Conservation (phyloP, 2,113 vertebrate species). For the Vulpes vulpes region DNA sequence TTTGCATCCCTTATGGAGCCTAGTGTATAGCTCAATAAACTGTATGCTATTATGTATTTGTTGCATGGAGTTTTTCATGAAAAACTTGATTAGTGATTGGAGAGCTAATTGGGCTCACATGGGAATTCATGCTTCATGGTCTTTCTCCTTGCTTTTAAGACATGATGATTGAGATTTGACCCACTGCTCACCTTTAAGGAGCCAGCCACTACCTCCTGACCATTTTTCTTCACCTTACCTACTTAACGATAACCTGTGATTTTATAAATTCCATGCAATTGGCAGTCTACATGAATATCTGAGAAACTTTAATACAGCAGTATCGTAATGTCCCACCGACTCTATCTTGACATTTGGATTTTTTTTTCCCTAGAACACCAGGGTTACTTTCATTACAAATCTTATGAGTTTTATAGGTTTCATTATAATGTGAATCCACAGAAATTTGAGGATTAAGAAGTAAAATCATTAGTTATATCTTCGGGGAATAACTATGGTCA, state of each 20-base stretch:
- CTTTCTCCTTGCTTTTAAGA: not conserved
- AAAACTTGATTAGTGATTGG: not conserved
- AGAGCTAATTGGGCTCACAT: not conserved
- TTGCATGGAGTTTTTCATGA: not conserved
- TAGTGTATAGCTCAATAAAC: not conserved
- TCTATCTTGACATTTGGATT: constrained; percentile 35
- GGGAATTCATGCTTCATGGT: not conserved
- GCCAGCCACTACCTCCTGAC: not conserved
- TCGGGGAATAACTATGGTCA: constrained; percentile 65
- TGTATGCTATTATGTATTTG: not conserved
- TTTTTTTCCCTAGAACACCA: constrained; percentile 41
- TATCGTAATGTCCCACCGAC: not conserved
- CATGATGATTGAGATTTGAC: not conserved
- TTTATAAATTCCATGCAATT: constrained; percentile 33
- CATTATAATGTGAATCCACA: constrained; percentile 62
- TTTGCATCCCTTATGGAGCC: not conserved
- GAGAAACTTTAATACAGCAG: not conserved
- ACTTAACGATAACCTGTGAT: not conserved
- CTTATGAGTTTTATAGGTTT: constrained; percentile 56
- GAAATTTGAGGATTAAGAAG: constrained; percentile 75
- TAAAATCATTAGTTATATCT: constrained; percentile 73
- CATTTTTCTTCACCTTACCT: not conserved
- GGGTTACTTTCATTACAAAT: constrained; percentile 67
- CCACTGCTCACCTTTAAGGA: not conserved
- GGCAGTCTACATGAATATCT: not conserved